Base-by-base conservation (phyloP, 1,140 invertebrate genomes). In the Phymorhynchus buccinoides region DNA sequence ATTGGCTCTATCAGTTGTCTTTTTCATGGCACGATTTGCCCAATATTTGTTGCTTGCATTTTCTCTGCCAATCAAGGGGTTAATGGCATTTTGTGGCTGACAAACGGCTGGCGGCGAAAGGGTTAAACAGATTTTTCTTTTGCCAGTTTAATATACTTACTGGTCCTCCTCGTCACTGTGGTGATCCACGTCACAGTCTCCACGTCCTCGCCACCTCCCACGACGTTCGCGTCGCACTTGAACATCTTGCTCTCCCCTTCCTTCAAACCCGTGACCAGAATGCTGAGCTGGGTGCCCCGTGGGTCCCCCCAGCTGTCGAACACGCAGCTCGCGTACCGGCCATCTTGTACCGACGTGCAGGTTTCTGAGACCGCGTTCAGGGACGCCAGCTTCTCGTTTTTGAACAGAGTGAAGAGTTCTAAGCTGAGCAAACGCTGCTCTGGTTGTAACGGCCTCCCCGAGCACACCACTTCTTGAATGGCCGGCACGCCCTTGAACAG, bases 161-260 rank as follows among this genome's bases (percentile, higher is more conserved):
- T 80, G n/a, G n/a, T 12, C 56, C 79, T 52, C 44, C 22, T 52
- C n/a, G n/a, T n/a, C n/a, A 80, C 79, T 3, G 2, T 56, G 48
- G 44, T 80, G 3, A 39, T 32, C 79, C 79, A 80, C 14, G 30
- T 37, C n/a, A 80, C n/a, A 30, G 0, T 41, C 32, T 56, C 16
- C 0, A n/a, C 0, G 44, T 62, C 27, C 14, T 35, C 79, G 22
- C 18, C 14, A 32, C 44, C 12, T 16, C 35, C 52, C 44, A 80
- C 9, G 30, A 32, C 35, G 27, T n/a, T 52, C 12, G 79, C 79
- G 6, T 30, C 56, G 48, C 79, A 80, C 16, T 56, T 42, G 16
- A 32, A 80, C 44, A 18, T 22, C 52, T n/a, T 56, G 27, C 30
- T 52, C 37, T 80, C 79, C 30, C 44, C 79, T 56, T 80, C 79